phyloP scores from a whole-genome alignment of 2,113 vertebrate species.

The Chionodraco myersi region DNA sequence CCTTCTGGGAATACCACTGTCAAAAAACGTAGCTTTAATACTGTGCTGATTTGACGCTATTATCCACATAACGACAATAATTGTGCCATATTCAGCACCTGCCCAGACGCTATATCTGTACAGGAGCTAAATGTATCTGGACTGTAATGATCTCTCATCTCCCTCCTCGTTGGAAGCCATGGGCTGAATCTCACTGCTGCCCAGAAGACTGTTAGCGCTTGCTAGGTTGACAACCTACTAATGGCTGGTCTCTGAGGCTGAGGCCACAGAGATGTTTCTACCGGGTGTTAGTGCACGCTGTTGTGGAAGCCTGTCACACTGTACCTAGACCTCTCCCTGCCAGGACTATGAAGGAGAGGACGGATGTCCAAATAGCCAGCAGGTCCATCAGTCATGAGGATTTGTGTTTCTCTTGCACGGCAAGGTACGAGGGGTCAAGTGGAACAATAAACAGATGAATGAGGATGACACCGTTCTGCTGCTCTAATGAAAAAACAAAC shows the following conservation, averaged over 20 bases:
- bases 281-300: conserved; percentile 73
- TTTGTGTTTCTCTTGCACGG: conserved; percentile 41
- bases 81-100: conserved; percentile 62
- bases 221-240: conserved; percentile 79
- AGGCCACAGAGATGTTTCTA: conserved; percentile 68
- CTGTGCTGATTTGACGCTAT: conserved; percentile 61
- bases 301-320: conserved; percentile 71
- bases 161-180: conserved; percentile 62
- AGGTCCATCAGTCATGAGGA: conserved; percentile 76
- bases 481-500: conserved; percentile 67
- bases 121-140: conserved; percentile 71
- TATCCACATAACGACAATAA: conserved; percentile 67
- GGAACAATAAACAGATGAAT: conserved; percentile 67
- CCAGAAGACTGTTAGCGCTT: conserved; percentile 62
- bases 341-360: conserved; percentile 70
- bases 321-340: conserved; percentile 65
- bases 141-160: conserved; percentile 74
- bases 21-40: conserved; percentile 53
- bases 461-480: conserved; percentile 56
- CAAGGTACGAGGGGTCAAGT: conserved; percentile 58
- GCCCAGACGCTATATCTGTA: conserved; percentile 44
- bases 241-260: conserved; percentile 76
- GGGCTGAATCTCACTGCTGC: conserved; percentile 62
- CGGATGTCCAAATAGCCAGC: conserved; percentile 80
- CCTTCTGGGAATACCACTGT: conserved; percentile 39